A percentile compares a stretch with the other conserved stretches of the same genome.
phyloP scores from a whole-genome alignment of 2,888 invertebrate species.

The Dryobotodes eremita region DNA sequence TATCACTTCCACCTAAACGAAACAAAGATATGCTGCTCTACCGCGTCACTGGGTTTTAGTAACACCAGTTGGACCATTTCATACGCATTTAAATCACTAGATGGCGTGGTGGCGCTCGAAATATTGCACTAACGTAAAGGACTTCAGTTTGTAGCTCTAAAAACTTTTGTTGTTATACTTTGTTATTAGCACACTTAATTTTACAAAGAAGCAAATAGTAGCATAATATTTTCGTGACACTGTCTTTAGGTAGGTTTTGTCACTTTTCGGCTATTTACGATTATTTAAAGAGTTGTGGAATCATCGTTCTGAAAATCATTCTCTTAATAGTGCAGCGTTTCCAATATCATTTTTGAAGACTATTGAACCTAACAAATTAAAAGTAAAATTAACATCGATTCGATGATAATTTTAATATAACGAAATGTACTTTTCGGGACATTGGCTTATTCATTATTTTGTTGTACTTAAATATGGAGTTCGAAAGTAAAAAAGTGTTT shows the following conservation, averaged over 20 bases:
- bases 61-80: background rate
- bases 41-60: background rate
- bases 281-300: background rate
- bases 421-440: too few relatives aligned
- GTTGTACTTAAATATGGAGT: background rate
- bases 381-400: background rate
- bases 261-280: too few relatives aligned
- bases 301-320: background rate
- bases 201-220: background rate
- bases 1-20: background rate
- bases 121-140: background rate
- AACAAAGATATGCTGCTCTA: background rate
- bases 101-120: conserved; percentile 30
- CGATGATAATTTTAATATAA: too few relatives aligned
- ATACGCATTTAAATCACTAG: conserved; percentile 33
- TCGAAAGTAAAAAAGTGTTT: background rate
- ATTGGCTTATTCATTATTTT: background rate
- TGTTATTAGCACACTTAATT: background rate
- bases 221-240: background rate
- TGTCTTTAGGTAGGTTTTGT: background rate
- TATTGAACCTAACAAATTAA: background rate
- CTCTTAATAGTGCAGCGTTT: background rate
- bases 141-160: background rate
- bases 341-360: background rate
- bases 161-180: background rate